Base-by-base conservation (phyloP, 1,140 invertebrate genomes). In the Glossosoma conforme region DNA sequence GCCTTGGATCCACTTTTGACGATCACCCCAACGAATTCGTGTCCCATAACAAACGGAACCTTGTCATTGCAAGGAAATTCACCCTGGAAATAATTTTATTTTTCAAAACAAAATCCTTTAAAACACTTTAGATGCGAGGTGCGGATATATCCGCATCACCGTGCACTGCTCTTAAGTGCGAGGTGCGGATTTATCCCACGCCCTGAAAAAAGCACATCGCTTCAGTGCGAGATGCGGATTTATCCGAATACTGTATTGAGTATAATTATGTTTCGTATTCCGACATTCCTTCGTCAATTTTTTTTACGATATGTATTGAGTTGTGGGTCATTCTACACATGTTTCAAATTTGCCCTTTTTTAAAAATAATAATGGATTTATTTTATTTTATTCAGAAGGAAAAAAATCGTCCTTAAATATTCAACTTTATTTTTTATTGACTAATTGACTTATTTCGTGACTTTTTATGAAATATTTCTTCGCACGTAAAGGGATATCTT, bases 21-120 rank as follows among this genome's bases (percentile, higher is more conserved):
- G 0, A 87, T 69, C 0, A 68, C 70, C 0, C 85, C 86, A 42
- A 77, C 77, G 59, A 86, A 85, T 65, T 89, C 86, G 59, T 88
- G 85, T 0, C 85, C 85, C 11, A 85, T 63, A 1, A 77, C 77
- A 2, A 84, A 59, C 0, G 74, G 70, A 1, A 62, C 69, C 19
- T 71, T 65, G n/a, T 74, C 65, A 15, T 72, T 77, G 2, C 79
- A 81, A 2, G 82, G 82, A 60, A 84, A 84, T 44, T 74, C 65
- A 2, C 82, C 81, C 82, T 84, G 36, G 30, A 69, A 60, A 40
- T 44, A 46, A 40, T 15, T 40, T 38, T 17, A 51, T 0, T 19
- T 2, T 40, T 25, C 11, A 25, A 9, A 5, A 47, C 14, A 20
- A 49, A 14, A 33, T 28, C 8, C 13, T 41, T 21, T 33, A 22